Conservation (phyloP, 2,113 vertebrate genomes). For the Dipodomys spectabilis region DNA sequence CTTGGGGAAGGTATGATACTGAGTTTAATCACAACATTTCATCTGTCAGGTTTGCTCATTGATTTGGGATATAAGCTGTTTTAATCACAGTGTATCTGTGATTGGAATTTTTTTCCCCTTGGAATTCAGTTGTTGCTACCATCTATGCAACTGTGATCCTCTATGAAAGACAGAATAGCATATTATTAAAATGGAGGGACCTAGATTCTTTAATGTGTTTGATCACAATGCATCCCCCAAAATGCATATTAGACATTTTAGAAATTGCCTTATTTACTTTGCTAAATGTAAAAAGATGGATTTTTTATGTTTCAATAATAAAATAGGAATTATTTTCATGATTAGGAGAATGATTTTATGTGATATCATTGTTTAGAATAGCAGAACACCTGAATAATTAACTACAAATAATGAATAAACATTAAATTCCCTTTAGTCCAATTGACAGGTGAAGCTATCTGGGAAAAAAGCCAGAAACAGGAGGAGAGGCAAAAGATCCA, state of each 20-base stretch:
- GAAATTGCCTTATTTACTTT: not conserved
- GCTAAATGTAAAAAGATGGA: not conserved
- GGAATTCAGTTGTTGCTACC: not conserved
- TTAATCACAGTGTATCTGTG: not conserved
- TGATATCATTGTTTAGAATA: not conserved
- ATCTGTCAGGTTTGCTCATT: not conserved
- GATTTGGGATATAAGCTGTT: not conserved
- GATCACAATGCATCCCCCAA: not conserved
- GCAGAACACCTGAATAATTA: not conserved
- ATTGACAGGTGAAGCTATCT: not conserved
- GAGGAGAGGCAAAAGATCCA: not conserved
- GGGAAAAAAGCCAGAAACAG: not conserved
- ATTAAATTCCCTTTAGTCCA: not conserved
- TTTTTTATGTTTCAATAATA: not conserved
- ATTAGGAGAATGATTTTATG: not conserved
- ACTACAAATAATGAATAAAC: not conserved
- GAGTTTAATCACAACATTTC: not conserved
- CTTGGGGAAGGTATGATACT: not conserved
- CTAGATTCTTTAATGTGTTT: not conserved
- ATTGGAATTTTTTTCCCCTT: not conserved
- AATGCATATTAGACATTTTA: not conserved
- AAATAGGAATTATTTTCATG: not conserved
- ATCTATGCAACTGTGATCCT: not conserved
- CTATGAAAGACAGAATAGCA: not conserved
- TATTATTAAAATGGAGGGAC: not conserved